Base-by-base conservation (phyloP, 2,888 invertebrate genomes). In the Punctoribates punctum region DNA sequence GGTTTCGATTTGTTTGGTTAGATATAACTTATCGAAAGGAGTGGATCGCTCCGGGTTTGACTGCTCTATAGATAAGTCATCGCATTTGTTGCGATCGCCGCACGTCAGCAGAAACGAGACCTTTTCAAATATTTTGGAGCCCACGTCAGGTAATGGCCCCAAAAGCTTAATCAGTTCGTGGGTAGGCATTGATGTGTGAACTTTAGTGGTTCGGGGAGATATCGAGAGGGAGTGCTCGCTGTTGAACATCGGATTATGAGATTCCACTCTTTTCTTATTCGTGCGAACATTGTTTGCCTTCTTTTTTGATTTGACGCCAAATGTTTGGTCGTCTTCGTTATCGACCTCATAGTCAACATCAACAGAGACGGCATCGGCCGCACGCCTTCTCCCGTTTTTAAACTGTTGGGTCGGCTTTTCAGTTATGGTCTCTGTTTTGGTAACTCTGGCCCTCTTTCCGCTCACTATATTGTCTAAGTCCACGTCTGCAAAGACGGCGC, bases 21-120 rank as follows among this genome's bases (percentile, higher is more conserved):
- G 77, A 57, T 82, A 81, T 8, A 82, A 81, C 79, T 83, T 83
- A 77, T 83, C 82, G 81, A 83, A 84, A 17, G 82, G 81, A 17
- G 72, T 75, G 9, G 72, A 75, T 34, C 76, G 73, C 62, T 76
- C 76, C 4, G 76, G 65, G n/a, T 60, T 65, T 38, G 57, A 60
- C n/a, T 54, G 38, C 25, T 73, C 73, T 8, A n/a, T 6, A 70
- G n/a, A 70, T 2, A 70, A 11, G 25, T 73, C 51, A 15, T 62
- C 73, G 4, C 46, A 20, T 23, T 38, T 46, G 23, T 48, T 54
- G 0, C 54, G 9, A n/a, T 62, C 75, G 11, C 60, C 62, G 65
- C 54, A 62, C 25, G 77, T 65, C 25, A 77, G 20, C 15, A 77
- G 38, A 60, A 77, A 77, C n/a, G 48, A 62, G 5, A 77, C 25